phyloP scores from a whole-genome alignment of 2,888 invertebrate species.

The Catonia carolina region DNA sequence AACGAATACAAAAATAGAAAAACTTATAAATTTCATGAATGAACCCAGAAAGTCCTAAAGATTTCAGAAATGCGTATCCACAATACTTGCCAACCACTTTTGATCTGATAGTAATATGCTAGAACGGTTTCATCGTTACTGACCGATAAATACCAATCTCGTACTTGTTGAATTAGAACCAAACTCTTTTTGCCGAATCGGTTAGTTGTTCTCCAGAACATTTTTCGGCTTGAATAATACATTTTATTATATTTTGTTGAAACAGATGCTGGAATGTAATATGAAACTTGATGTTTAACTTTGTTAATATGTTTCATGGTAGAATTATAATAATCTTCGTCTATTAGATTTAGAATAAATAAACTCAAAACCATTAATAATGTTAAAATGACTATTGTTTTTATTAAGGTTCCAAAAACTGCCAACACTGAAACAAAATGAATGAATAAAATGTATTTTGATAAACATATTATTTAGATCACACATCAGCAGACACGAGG shows the following conservation, averaged over 20 bases:
- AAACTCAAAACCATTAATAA: conserved; percentile 11
- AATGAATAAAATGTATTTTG: neutral
- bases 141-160: conserved; percentile 14
- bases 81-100: conserved; percentile 21
- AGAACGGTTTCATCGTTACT: conserved; percentile 21
- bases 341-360: conserved; percentile 19
- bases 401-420: conserved; percentile 17
- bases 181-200: conserved; percentile 5
- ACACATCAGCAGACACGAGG: no score
- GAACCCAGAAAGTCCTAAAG: neutral
- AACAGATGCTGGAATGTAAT: neutral
- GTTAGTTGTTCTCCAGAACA: conserved; percentile 4
- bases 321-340: conserved; percentile 20
- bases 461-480: no score
- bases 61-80: conserved; percentile 18
- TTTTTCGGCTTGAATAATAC: neutral
- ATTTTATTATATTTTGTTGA: conserved; percentile 2
- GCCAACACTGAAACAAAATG: conserved; percentile 24
- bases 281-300: neutral
- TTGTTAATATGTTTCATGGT: conserved; percentile 11
- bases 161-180: neutral
- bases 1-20: no score
- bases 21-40: no score
- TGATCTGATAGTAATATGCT: conserved; percentile 16
- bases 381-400: conserved; percentile 7